A percentile compares a stretch with the other conserved stretches of the same genome.
These are phyloP conservation scores for Diplazon laetatorius DNA, from an alignment of 2,888 invertebrate genomes.

Conservation along the genomic window DNA sequence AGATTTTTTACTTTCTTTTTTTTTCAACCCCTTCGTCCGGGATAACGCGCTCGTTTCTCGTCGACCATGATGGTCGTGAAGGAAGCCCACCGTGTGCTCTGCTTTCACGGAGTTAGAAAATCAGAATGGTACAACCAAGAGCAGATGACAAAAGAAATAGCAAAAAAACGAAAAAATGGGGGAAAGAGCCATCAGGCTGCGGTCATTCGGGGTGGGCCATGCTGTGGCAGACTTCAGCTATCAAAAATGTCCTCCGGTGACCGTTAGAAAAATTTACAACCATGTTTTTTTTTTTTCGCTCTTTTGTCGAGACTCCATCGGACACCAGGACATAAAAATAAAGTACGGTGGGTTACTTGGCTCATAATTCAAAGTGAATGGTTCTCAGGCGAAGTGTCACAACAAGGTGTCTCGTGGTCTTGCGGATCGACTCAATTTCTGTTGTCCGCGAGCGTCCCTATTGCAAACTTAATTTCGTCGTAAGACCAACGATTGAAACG, in stretches of 20 bases:
- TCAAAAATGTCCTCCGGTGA: constrained; percentile 46
- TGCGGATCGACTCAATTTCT: constrained; percentile 32
- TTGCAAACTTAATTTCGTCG: constrained; percentile 59
- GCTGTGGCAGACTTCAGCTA: constrained; percentile 7
- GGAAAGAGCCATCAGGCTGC: constrained; percentile 25
- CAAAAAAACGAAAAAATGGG: constrained; percentile 3
- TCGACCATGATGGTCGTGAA: constrained; percentile 13
- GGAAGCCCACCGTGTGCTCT: constrained; percentile 13
- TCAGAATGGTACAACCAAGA: constrained; percentile 33
- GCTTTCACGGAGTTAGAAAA: constrained; percentile 33
- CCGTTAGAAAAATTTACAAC: constrained; percentile 45
- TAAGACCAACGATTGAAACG: constrained; percentile 61
- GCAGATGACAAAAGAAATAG: constrained; percentile 9
- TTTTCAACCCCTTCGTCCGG: neutral
- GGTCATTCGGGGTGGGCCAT: constrained; percentile 40
- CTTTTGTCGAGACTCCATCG: constrained; percentile 21
- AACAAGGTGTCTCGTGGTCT: constrained; percentile 42
- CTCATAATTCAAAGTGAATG: neutral
- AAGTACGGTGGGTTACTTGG: constrained; percentile 19
- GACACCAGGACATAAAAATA: constrained; percentile 38
- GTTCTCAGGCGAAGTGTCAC: constrained; percentile 32
- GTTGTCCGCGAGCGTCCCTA: constrained; percentile 35
- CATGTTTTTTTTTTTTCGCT: no score
- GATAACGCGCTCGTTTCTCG: constrained; percentile 32
- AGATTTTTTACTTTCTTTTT: constrained; percentile 37